Conservation (phyloP, 1,140 invertebrate genomes). For the Homarus americanus region DNA sequence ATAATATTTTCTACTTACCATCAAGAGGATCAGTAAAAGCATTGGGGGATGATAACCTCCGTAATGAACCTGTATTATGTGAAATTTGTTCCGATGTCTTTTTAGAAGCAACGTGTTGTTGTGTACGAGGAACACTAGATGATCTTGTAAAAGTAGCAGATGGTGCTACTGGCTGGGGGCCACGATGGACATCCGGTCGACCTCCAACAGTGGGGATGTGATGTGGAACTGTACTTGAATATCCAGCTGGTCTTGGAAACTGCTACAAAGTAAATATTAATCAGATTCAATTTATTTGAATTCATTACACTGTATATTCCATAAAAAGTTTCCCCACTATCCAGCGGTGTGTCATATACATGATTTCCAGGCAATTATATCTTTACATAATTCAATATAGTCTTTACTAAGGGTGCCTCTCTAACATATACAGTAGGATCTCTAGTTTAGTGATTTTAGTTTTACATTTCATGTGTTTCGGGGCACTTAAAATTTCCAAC, state of each 20-base stretch:
- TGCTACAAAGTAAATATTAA: conserved; percentile 25
- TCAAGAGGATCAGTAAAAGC: conserved; percentile 59
- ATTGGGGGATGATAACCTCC: conserved; percentile 56
- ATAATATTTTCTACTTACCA: conserved; percentile 19
- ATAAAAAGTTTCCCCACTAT: too few relatives aligned
- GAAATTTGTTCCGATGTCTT: conserved; percentile 14
- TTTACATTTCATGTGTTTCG: too few relatives aligned
- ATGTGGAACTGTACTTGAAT: conserved; percentile 31
- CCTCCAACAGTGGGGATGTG: conserved; percentile 53
- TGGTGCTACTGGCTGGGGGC: conserved; percentile 24
- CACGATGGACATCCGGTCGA: conserved; percentile 53
- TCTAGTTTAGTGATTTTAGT: too few relatives aligned
- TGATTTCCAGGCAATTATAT: too few relatives aligned
- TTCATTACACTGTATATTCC: too few relatives aligned
- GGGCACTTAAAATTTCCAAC: too few relatives aligned
- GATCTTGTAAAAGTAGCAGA: conserved; percentile 23
- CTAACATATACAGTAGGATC: too few relatives aligned
- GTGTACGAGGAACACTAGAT: conserved; percentile 55
- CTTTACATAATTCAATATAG: too few relatives aligned
- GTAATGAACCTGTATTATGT: neutral
- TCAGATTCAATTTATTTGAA: too few relatives aligned
- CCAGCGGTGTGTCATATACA: too few relatives aligned
- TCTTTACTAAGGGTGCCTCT: too few relatives aligned
- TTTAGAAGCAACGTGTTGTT: neutral
- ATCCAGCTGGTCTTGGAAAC: conserved; percentile 40